These are phyloP conservation scores for Poicephalus gulielmi DNA, from an alignment of 2,113 vertebrate species.

Conservation along the genomic window DNA sequence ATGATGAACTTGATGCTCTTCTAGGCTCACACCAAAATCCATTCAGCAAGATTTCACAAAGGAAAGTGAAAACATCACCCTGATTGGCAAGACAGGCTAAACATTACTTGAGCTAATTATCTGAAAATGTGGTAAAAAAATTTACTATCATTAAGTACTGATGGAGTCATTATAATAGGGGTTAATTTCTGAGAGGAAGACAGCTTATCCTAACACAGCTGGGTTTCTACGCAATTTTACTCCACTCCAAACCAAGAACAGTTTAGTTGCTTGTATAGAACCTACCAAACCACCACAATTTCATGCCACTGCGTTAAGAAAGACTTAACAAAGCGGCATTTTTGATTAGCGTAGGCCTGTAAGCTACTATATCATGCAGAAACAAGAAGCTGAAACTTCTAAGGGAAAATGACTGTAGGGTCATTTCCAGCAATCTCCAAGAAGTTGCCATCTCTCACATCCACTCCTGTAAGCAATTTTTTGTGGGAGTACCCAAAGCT, in stretches of 20 bases:
- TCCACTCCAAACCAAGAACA: neutral
- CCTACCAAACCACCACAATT: neutral
- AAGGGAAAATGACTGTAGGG: neutral
- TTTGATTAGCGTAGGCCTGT: neutral
- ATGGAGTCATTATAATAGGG: neutral
- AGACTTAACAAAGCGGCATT: neutral
- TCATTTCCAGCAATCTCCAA: neutral
- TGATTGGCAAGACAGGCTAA: neutral
- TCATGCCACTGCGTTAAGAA: rapidly evolving
- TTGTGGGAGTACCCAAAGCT: neutral
- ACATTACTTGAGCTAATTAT: neutral
- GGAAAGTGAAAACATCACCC: neutral
- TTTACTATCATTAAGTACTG: neutral
- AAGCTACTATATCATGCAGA: neutral
- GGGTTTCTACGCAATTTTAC: neutral
- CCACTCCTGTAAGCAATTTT: neutral
- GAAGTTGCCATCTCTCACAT: neutral
- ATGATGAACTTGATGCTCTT: neutral
- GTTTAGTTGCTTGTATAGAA: neutral
- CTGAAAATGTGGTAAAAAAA: neutral
- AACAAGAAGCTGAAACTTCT: neutral
- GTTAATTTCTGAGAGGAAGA: neutral
- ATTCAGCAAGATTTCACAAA: neutral
- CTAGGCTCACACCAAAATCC: neutral
- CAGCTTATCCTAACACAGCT: neutral